These are phyloP conservation scores for Onthophagus sagittarius DNA, from an alignment of 2,888 invertebrate species.

Conservation along the genomic window DNA sequence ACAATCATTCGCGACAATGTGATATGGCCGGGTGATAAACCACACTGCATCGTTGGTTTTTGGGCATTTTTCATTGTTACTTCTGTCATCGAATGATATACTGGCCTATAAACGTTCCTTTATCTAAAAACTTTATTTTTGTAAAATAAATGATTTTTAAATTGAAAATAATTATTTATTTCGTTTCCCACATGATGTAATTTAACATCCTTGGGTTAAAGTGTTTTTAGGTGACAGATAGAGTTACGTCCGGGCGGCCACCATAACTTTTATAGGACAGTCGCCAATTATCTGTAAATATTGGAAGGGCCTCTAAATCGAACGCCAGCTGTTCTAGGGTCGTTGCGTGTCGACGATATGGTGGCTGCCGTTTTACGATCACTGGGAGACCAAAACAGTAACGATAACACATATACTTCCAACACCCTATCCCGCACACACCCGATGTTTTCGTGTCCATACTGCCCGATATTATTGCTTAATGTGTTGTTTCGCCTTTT, in stretches of 20 bases:
- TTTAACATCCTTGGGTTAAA: neutral
- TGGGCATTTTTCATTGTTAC: neutral
- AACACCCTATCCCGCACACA: neutral
- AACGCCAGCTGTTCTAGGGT: slow-evolving; percentile 29
- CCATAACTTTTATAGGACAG: slow-evolving; percentile 8
- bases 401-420: slow-evolving; percentile 7
- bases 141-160: too few relatives aligned
- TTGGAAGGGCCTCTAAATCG: slow-evolving; percentile 39
- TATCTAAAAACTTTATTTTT: too few relatives aligned
- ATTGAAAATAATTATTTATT: too few relatives aligned
- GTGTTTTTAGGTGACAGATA: neutral
- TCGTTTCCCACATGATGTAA: neutral
- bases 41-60: neutral
- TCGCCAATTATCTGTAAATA: slow-evolving; percentile 39
- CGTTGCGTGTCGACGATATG: slow-evolving; percentile 4
- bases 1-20: neutral
- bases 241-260: neutral
- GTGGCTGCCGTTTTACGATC: slow-evolving; percentile 6
- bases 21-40: neutral
- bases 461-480: neutral
- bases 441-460: neutral
- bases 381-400: slow-evolving; percentile 1
- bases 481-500: neutral
- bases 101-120: too few relatives aligned
- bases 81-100: neutral